A percentile compares a stretch with the other conserved stretches of the same genome.
These are phyloP conservation scores for Hemithea aestivaria DNA, from an alignment of 2,888 invertebrate genomes.

Conservation along the genomic window DNA sequence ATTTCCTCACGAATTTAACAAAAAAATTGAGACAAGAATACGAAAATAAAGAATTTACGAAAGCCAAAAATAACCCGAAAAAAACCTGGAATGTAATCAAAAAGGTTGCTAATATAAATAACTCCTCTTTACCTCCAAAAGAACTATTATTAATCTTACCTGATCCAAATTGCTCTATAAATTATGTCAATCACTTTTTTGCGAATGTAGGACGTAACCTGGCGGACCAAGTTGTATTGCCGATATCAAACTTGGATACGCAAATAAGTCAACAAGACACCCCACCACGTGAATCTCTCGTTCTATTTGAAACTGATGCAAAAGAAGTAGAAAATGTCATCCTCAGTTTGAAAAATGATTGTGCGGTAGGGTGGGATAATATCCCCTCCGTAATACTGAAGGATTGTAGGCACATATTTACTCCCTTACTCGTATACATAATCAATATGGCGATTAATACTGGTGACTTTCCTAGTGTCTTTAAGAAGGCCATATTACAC, in stretches of 20 bases:
- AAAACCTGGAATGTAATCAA: constrained; percentile 18
- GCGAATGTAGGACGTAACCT: constrained; percentile 5
- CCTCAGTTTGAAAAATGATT: constrained; percentile 3
- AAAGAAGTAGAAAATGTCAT: constrained; percentile 13
- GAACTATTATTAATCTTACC: constrained; percentile 3
- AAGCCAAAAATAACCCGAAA: constrained; percentile 12
- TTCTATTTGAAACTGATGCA: constrained; percentile 2
- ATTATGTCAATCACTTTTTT: constrained; percentile 8
- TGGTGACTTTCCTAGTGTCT: constrained; percentile 9
- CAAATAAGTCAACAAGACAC: neutral
- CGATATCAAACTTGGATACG: too few species aligned
- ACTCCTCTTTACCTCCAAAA: neutral
- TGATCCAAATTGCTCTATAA: neutral
- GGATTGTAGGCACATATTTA: neutral
- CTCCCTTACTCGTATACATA: constrained; percentile 5
- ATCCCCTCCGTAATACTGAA: constrained; percentile 8
- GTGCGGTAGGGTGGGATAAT: constrained; percentile 11
- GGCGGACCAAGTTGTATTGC: neutral
- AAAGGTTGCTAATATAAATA: constrained; percentile 6
- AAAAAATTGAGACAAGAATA: constrained; percentile 21
- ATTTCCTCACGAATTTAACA: constrained; percentile 24
- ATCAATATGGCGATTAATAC: constrained; percentile 2
- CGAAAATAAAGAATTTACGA: constrained; percentile 14
- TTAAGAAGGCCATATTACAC: neutral
- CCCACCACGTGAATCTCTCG: constrained; percentile 1